Percentiles rank a stretch among this genome's conserved stretches.
phyloP scores from a whole-genome alignment of 2,797 vertebrate species.

The Xerus rutilus region DNA sequence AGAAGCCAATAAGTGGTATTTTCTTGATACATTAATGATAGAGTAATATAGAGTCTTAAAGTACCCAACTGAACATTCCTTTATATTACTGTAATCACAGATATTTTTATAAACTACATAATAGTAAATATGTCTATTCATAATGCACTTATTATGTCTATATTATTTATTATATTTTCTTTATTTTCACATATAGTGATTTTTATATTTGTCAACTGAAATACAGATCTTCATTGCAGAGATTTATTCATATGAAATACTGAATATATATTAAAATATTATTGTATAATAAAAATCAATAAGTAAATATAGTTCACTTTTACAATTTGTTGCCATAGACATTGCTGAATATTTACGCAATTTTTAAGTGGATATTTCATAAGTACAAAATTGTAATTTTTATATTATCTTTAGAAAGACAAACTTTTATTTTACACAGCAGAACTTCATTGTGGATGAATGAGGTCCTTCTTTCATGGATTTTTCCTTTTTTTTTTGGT shows the following conservation, averaged over 20 bases:
- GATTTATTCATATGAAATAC: background rate
- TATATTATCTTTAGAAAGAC: constrained; percentile 11
- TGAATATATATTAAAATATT: constrained; percentile 18
- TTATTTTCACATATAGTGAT: background rate
- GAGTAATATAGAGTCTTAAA: background rate
- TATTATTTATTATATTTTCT: background rate
- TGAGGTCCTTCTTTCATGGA: background rate
- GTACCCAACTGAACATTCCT: background rate
- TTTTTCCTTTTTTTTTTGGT: too few relatives aligned
- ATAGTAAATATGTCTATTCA: background rate
- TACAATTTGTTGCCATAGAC: background rate
- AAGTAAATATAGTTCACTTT: background rate
- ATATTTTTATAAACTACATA: background rate
- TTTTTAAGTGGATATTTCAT: background rate
- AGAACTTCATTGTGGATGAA: background rate
- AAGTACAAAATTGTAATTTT: background rate
- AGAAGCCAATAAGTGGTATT: background rate
- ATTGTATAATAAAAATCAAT: background rate
- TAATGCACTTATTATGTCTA: background rate
- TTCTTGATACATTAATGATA: background rate
- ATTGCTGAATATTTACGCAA: background rate
- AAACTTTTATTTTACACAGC: background rate
- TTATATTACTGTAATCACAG: background rate
- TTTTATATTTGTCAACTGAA: constrained; percentile 35
- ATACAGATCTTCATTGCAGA: background rate